phyloP scores from a whole-genome alignment of 2,888 invertebrate genomes.

The Scotopteryx bipunctaria region DNA sequence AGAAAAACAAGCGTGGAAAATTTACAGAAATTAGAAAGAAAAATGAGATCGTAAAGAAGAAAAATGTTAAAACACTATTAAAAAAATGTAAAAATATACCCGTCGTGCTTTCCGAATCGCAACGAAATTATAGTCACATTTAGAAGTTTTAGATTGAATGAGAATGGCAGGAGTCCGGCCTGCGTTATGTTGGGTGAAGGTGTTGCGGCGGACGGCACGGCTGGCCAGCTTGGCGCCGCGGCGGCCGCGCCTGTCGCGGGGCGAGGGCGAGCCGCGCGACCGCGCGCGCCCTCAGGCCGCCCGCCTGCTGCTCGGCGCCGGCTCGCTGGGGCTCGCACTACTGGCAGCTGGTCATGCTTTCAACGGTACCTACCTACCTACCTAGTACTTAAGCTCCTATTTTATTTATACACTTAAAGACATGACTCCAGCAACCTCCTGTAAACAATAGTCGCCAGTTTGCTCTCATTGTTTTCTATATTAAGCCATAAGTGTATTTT shows the following conservation, averaged over 20 bases:
- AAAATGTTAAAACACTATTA: conserved; percentile 1
- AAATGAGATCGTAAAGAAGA: conserved; percentile 1
- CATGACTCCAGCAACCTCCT: too few species aligned
- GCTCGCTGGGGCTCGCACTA: conserved; percentile 61
- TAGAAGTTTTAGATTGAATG: not conserved
- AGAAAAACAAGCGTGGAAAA: not conserved
- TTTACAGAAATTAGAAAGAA: not conserved
- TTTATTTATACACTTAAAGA: too few species aligned
- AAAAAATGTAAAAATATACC: conserved; percentile 25
- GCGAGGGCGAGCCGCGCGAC: conserved; percentile 31
- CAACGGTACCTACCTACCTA: conserved; percentile 54
- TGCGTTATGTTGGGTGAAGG: conserved; percentile 15
- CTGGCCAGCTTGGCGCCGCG: conserved; percentile 41
- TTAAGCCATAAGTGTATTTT: too few species aligned
- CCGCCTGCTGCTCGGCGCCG: conserved; percentile 44
- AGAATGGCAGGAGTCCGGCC: conserved; percentile 33
- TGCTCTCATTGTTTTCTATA: too few species aligned
- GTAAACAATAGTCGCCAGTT: too few species aligned
- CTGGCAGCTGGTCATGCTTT: conserved; percentile 68
- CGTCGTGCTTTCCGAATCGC: conserved; percentile 30
- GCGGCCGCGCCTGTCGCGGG: conserved; percentile 22
- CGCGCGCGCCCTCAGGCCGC: conserved; percentile 10
- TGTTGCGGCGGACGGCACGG: conserved; percentile 45
- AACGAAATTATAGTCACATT: conserved; percentile 19
- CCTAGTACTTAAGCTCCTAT: too few species aligned